Percentiles rank a stretch among this genome's conserved stretches.
These are phyloP conservation scores for Apis dorsata DNA, from an alignment of 1,140 invertebrate genomes.

Conservation along the genomic window DNA sequence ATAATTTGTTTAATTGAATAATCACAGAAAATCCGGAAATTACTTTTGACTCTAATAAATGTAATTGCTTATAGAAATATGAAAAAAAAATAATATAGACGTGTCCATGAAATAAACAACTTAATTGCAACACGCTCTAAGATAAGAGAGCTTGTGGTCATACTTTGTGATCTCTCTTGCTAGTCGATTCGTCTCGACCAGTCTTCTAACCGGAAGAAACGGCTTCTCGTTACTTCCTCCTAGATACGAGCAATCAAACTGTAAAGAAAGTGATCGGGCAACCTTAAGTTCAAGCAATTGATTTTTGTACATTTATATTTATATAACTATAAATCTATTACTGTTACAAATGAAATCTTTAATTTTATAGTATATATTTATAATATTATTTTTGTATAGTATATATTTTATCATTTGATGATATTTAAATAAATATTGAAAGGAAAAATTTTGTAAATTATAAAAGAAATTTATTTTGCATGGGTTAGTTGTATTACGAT, in stretches of 20 bases:
- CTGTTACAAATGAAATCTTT: neutral
- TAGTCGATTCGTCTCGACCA: conserved; percentile 30
- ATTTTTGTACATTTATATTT: neutral
- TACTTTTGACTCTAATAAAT: rapidly evolving
- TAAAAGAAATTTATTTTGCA: no score
- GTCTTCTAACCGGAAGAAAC: conserved; percentile 48
- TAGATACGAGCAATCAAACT: conserved; percentile 24
- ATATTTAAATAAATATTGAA: no score
- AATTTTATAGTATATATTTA: neutral
- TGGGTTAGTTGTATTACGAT: no score
- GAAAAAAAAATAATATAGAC: neutral
- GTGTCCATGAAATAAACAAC: neutral
- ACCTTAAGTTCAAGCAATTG: neutral
- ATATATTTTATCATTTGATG: no score
- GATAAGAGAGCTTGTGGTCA: conserved; percentile 3
- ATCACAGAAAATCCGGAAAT: neutral
- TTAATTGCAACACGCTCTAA: neutral
- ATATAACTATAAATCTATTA: neutral
- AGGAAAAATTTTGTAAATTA: no score
- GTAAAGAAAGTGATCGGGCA: conserved; percentile 54
- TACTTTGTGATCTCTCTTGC: conserved; percentile 39
- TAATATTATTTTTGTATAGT: no score
- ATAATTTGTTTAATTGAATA: neutral
- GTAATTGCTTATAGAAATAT: neutral
- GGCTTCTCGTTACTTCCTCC: conserved; percentile 51